Percentiles rank a stretch among this genome's conserved stretches.
These are phyloP conservation scores for Leptoclinus maculatus DNA, from an alignment of 2,797 vertebrate species.

Conservation along the genomic window DNA sequence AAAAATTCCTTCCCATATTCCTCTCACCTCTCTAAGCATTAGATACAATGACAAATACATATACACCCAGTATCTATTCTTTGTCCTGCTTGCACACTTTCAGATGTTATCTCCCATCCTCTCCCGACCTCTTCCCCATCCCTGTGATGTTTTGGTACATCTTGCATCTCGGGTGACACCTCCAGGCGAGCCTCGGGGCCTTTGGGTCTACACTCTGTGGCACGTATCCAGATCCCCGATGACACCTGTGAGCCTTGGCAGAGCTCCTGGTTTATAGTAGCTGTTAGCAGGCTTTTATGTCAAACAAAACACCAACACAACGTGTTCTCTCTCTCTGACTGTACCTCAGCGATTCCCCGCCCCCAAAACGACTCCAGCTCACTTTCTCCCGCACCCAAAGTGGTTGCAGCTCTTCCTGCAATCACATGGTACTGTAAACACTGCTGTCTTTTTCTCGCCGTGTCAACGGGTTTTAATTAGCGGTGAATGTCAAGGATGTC, in stretches of 20 bases:
- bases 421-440: slow-evolving; percentile 66
- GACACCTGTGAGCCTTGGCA: slow-evolving; percentile 79
- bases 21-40: slow-evolving; percentile 30
- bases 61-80: background rate
- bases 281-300: slow-evolving; percentile 75
- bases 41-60: slow-evolving; percentile 11
- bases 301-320: slow-evolving; percentile 76
- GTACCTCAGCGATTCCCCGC: slow-evolving; percentile 46
- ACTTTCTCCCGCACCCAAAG: slow-evolving; percentile 62
- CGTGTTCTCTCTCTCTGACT: slow-evolving; percentile 57
- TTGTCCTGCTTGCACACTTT: background rate
- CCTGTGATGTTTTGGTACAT: slow-evolving; percentile 36
- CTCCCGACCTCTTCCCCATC: slow-evolving; percentile 25
- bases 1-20: slow-evolving; percentile 23
- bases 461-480: slow-evolving; percentile 78
- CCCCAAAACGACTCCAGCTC: slow-evolving; percentile 65
- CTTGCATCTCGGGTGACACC: slow-evolving; percentile 53
- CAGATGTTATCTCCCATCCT: slow-evolving; percentile 15
- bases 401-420: slow-evolving; percentile 52
- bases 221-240: slow-evolving; percentile 67
- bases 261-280: slow-evolving; percentile 75
- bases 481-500: slow-evolving; percentile 80
- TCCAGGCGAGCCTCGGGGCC: slow-evolving; percentile 59
- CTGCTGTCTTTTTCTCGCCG: slow-evolving; percentile 65
- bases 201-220: slow-evolving; percentile 63